Conservation (phyloP, 2,888 invertebrate genomes). For the Lepidocyrtoides sp. region DNA sequence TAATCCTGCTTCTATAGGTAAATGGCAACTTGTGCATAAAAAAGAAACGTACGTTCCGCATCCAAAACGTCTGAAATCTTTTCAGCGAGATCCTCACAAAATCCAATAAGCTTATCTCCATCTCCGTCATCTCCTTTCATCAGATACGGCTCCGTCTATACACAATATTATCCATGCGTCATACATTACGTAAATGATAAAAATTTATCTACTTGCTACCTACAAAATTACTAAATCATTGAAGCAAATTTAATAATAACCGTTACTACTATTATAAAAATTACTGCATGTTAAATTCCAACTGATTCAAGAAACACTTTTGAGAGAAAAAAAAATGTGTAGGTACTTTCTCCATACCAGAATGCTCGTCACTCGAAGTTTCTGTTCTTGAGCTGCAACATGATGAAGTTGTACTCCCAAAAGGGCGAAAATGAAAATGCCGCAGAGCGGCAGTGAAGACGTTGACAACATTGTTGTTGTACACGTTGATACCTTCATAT, state of each 20-base stretch:
- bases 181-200: neutral
- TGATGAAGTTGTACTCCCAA: conserved; percentile 54
- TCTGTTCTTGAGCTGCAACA: conserved; percentile 77
- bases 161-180: neutral
- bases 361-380: conserved; percentile 80
- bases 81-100: conserved; percentile 96
- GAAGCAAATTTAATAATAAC: too few species aligned
- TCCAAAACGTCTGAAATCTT: conserved; percentile 89
- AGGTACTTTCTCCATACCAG: conserved; percentile 71
- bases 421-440: conserved; percentile 62
- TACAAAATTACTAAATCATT: too few species aligned
- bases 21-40: neutral
- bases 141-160: conserved; percentile 81
- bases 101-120: conserved; percentile 94
- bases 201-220: too few species aligned
- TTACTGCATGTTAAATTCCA: too few species aligned
- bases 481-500: conserved; percentile 73
- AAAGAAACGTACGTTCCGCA: conserved; percentile 78
- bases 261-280: too few species aligned
- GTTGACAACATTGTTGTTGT: conserved; percentile 59
- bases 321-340: neutral
- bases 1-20: conserved; percentile 10
- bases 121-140: conserved; percentile 82
- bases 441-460: conserved; percentile 74
- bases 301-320: neutral